Base-by-base conservation (phyloP, 2,888 invertebrate species). In the Andrena marginata region DNA sequence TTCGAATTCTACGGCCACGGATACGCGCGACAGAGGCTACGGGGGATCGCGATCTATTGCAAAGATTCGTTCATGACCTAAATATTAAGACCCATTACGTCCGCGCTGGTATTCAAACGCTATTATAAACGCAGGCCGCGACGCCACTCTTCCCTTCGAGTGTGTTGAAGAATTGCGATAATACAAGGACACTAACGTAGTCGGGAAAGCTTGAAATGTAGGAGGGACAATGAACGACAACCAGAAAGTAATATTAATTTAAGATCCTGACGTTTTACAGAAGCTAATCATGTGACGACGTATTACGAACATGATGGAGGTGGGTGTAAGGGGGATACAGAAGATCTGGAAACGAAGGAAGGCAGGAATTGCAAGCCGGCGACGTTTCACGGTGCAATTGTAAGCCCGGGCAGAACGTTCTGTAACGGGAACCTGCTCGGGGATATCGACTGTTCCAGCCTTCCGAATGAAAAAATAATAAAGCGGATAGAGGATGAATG, bases 391-490 rank as follows among this genome's bases (percentile, higher is more conserved):
- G 86, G 84, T 67, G 69, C 86, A 84, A 88, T 88, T 86, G 86
- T 87, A 64, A 82, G 78, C 8, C 77, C 74, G 82, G 84, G 65
- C 80, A 84, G 87, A 89, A 82, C 88, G 86, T 89, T 90, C 89
- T 88, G 88, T 87, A 89, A 90, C 89, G 82, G 89, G 88, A 89
- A 80, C 85, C 75, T 81, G 88, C 85, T 82, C 78, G 77, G 85
- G 77, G 85, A 89, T 89, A 90, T 90, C 89, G 89, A 88, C 89
- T 89, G 77, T 85, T 80, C 77, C 81, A 73, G 69, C 74, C 83
- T 85, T 85, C 77, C 81, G 84, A 75, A 80, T 89, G 89, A 91
- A 91, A 89, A 86, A 89, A 88, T 89, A 89, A 91, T 91, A 89
- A 89, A 84, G 87, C 84, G 84, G 84, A 87, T 75, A 77, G 87